Base-by-base conservation (phyloP, 2,113 vertebrate species). In the Nycticebus coucang region DNA sequence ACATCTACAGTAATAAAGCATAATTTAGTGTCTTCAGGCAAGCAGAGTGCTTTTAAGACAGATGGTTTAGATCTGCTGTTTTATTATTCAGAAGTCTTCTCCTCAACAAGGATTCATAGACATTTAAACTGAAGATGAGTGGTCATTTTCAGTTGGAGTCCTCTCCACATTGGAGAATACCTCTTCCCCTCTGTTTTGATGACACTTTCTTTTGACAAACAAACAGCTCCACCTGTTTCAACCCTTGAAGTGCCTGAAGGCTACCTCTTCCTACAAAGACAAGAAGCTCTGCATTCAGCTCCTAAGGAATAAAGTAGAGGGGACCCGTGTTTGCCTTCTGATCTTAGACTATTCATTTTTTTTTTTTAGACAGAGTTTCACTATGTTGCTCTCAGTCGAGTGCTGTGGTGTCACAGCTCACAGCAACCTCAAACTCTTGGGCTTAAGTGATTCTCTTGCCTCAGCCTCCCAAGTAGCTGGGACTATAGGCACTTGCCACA, bases 81-180 rank as follows among this genome's bases (percentile, higher is more conserved):
- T 64, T 95, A 93, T 95, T 97, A 93, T 97, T 97, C 94, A 95
- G 95, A 97, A 94, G 72, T 93, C 78, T 97, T 75, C 35, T 96
- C 85, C 80, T 92, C 95, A 85, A 94, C 91, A 96, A 86, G 96
- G 90, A 91, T 93, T 85, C 55, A 1, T n/a, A 94, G 50, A 95
- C 92, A 57, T 97, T 95, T 95, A 96, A 95, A 93, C 81, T 85
- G 92, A 96, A 97, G 92, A 97, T 66, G 94, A 93, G 92, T 81
- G 82, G 93, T 81, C 81, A 85, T 82, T 90, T 74, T 75, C 90
- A 95, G 93, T 79, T 92, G 90, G 92, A 95, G 86, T 88, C 90
- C 78, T 64, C 60, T 53, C 45, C 87, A 87, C 96, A 85, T 84
- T 96, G 84, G 95, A 97, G 93, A 95, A 90, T 60, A 33, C 53